A percentile compares a stretch with the other conserved stretches of the same genome.
These are phyloP conservation scores for Neoarius graeffei DNA, from an alignment of 2,113 vertebrate species.

Conservation along the genomic window DNA sequence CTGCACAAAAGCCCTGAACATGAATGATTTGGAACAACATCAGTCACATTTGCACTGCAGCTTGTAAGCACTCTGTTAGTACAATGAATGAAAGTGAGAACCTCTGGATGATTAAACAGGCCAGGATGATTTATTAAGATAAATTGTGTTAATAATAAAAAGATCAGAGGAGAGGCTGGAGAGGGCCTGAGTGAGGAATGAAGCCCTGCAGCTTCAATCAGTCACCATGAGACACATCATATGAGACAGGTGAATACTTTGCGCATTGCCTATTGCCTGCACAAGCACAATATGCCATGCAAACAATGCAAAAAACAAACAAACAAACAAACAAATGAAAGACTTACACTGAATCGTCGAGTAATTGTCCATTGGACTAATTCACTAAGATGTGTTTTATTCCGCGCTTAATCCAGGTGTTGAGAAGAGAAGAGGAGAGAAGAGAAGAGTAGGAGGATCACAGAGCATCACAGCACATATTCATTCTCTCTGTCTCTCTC, in stretches of 20 bases:
- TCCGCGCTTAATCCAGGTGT: slow-evolving; percentile 56
- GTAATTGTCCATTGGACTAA: slow-evolving; percentile 62
- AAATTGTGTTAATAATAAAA: background rate
- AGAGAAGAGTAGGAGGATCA: slow-evolving; percentile 46
- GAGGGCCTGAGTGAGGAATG: background rate
- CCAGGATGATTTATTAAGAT: background rate
- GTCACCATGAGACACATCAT: background rate
- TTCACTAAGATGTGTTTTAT: slow-evolving; percentile 44
- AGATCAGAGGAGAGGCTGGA: background rate
- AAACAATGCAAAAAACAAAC: background rate
- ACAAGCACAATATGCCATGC: background rate
- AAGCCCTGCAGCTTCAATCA: slow-evolving; percentile 10
- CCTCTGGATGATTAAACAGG: background rate
- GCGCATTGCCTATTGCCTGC: slow-evolving; percentile 25
- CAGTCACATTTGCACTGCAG: slow-evolving; percentile 15
- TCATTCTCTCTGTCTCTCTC: background rate
- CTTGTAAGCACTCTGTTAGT: background rate
- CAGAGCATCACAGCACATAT: slow-evolving; percentile 50
- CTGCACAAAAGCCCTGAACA: background rate
- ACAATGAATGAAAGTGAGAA: background rate
- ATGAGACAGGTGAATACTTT: slow-evolving; percentile 28
- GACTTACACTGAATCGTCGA: slow-evolving; percentile 63
- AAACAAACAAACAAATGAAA: background rate
- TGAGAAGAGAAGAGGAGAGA: slow-evolving; percentile 40
- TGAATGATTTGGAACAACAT: background rate